These are phyloP conservation scores for Tamandua tetradactyla DNA, from an alignment of 2,797 vertebrate genomes.

Conservation along the genomic window DNA sequence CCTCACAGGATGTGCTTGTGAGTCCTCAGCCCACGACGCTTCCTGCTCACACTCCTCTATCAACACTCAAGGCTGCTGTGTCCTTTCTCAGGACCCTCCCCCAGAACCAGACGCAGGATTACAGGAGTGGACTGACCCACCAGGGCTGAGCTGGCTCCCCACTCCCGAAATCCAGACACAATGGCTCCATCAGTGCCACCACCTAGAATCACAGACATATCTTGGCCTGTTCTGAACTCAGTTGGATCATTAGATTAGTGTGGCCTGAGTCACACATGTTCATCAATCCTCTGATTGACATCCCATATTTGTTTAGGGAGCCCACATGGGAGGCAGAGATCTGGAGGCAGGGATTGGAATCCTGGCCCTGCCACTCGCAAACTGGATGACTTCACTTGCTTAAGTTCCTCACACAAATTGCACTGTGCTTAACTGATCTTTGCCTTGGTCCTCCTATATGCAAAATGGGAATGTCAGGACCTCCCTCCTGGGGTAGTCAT, in stretches of 20 bases:
- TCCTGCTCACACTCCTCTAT: neutral
- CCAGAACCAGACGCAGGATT: neutral
- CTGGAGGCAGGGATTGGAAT: neutral
- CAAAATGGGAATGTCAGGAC: neutral
- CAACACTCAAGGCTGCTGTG: neutral
- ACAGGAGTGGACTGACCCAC: neutral
- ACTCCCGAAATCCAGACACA: neutral
- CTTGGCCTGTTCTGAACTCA: neutral
- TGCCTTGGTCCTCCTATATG: neutral
- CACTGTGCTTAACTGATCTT: neutral
- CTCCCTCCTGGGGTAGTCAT: neutral
- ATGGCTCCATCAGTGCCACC: neutral
- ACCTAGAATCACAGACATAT: neutral
- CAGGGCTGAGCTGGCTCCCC: neutral
- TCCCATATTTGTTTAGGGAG: neutral
- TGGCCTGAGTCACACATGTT: too few species aligned
- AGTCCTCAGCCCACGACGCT: neutral
- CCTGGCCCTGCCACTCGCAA: neutral
- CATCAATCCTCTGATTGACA: neutral
- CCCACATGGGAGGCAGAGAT: neutral
- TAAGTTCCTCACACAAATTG: neutral
- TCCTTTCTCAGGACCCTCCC: too few species aligned
- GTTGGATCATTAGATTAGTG: neutral
- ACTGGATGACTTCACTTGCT: neutral
- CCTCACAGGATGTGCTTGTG: neutral